Evolutionary conservation across 2,113 vertebrate genomes (phyloP).

Genomic region (Macaca mulatta): DNA sequence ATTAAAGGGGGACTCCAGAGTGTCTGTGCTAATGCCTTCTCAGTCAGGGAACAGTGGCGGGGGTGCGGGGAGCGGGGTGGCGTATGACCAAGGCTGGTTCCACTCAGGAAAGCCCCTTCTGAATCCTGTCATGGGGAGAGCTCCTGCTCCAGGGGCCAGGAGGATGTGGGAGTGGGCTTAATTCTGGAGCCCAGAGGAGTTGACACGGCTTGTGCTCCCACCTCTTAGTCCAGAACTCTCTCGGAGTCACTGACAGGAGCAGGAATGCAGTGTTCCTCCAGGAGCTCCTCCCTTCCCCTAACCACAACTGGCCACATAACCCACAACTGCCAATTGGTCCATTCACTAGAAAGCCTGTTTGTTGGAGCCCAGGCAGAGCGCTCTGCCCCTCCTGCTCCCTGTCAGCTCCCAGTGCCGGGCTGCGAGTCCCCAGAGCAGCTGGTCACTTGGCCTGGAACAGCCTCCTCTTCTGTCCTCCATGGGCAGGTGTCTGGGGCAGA

Average conservation of each 20-base stretch:
- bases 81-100: not conserved
- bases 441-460: not conserved
- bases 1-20: not conserved
- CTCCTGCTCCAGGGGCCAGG: not conserved
- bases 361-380: not conserved
- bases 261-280: not conserved
- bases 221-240: not conserved
- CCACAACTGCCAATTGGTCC: not conserved
- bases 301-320: constrained; percentile 15
- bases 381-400: not conserved
- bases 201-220: not conserved
- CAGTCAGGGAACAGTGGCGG: too few relatives aligned
- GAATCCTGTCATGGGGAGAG: not conserved
- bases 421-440: not conserved
- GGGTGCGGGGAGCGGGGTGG: not conserved
- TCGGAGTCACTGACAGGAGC: not conserved
- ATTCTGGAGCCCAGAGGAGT: not conserved
- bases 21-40: not conserved
- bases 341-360: constrained; percentile 36
- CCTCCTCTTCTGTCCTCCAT: not conserved
- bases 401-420: not conserved
- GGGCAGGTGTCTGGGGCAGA: not conserved
- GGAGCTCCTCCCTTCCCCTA: not conserved
- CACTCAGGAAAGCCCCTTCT: not conserved
- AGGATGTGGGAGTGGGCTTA: not conserved